phyloP scores from a whole-genome alignment of 2,888 invertebrate species.

The Clunio marinus region DNA sequence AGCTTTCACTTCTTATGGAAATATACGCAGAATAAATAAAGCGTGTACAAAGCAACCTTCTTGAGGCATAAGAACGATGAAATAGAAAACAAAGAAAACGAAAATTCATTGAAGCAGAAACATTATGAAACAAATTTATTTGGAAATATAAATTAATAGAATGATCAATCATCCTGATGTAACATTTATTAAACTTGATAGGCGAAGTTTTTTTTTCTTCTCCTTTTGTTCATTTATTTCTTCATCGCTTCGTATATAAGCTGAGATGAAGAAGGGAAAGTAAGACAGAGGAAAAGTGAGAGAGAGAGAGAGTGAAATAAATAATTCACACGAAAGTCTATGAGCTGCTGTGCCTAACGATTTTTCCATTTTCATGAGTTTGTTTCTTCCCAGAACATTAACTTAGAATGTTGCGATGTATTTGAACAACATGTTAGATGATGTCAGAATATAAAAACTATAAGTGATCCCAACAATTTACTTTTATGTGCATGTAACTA shows the following conservation, averaged over 20 bases:
- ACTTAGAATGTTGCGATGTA: too few relatives aligned
- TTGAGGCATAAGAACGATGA: neutral
- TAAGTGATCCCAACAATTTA: neutral
- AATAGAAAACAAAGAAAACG: slow-evolving; percentile 32
- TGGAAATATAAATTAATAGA: slow-evolving; percentile 34
- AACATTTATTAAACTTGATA: slow-evolving; percentile 38
- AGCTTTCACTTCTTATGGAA: neutral
- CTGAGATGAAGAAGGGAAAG: neutral
- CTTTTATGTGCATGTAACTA: slow-evolving; percentile 14
- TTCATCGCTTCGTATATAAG: too few relatives aligned
- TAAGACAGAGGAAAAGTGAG: neutral
- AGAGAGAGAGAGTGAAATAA: neutral
- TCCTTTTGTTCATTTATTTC: neutral
- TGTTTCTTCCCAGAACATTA: too few relatives aligned
- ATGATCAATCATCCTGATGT: slow-evolving; percentile 36
- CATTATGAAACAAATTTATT: slow-evolving; percentile 38
- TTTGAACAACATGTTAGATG: too few relatives aligned
- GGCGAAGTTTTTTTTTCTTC: slow-evolving; percentile 5
- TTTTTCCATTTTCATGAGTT: neutral
- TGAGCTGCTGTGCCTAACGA: neutral
- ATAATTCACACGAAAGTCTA: slow-evolving; percentile 24
- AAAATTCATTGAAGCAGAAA: slow-evolving; percentile 36
- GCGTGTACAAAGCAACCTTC: slow-evolving; percentile 5
- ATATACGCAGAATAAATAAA: slow-evolving; percentile 10
- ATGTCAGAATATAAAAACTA: too few relatives aligned